These are phyloP conservation scores for Sycophila sp. DNA, from an alignment of 1,140 invertebrate genomes.

Conservation along the genomic window DNA sequence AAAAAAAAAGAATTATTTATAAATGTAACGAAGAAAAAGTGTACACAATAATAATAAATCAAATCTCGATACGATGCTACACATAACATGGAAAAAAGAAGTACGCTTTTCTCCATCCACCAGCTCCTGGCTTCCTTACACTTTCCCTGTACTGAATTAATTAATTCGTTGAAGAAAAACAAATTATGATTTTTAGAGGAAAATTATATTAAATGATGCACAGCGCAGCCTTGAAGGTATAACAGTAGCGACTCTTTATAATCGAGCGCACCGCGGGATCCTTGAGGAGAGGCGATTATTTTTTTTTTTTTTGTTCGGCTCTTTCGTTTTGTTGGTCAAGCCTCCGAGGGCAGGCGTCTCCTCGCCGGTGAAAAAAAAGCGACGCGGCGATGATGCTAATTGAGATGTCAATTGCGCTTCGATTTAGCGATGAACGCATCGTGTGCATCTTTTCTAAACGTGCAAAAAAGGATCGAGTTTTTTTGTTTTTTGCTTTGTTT, in stretches of 20 bases:
- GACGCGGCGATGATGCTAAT: too few species aligned
- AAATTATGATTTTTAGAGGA: background rate
- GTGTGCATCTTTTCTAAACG: too few species aligned
- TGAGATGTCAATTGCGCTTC: too few species aligned
- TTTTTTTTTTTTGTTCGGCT: too few species aligned
- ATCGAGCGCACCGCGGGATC: background rate
- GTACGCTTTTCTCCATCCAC: conserved; percentile 2
- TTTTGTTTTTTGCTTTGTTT: too few species aligned
- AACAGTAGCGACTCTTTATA: background rate
- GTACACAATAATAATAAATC: too few species aligned
- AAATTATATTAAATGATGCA: background rate
- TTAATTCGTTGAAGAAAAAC: background rate
- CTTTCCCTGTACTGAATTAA: too few species aligned
- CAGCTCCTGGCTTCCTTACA: background rate
- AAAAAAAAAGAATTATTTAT: background rate
- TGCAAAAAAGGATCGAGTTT: too few species aligned
- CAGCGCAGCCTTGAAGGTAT: background rate
- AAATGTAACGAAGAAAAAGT: too few species aligned
- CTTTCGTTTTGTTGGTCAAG: background rate
- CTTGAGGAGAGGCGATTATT: background rate
- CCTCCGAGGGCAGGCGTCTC: background rate
- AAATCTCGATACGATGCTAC: too few species aligned
- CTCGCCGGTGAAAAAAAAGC: background rate
- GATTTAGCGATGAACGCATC: too few species aligned
- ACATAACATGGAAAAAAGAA: too few species aligned